Evolutionary conservation across 2,113 vertebrate genomes (phyloP), one percentile per base, ranked within the genome.

Genomic region (Sebastes fasciatus): DNA sequence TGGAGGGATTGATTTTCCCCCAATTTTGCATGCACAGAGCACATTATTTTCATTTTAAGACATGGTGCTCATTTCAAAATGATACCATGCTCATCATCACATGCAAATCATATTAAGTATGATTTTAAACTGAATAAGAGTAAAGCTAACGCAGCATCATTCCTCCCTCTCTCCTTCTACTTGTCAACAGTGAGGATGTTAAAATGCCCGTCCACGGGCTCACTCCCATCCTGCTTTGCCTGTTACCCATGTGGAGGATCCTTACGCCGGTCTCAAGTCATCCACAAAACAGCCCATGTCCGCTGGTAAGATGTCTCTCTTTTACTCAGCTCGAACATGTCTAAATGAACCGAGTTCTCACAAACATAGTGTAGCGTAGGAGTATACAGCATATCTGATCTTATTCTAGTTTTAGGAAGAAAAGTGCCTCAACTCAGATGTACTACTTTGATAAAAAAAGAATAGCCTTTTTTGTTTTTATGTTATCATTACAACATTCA

Each of bases 151-250:
- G 6, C n/a, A n/a, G 9, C 17, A 16, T 48, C 40, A 10, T 16
- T 3, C 10, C 21, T 42, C 8, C 69, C 23, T 67, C 4, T 4
- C 73, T 86, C 46, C 67, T 8, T 80, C 74, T 1, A 66, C 4
- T 65, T 69, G 9, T 84, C 68, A 23, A 42, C 91, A 95, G 95
- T 74, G 83, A 94, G 85, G 90, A 94, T 94, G 94, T 87, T 89
- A 96, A 95, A 66, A 96, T 96, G 96, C 91, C 75, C 62, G 81
- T 88, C 91, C 82, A 87, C 79, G 14, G 77, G 3, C 65, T 92
- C 74, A 74, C 85, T 67, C 81, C 86, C 80, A 61, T 90, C 79
- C 74, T 95, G 76, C 78, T 94, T 51, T 85, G 79, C 82, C 64
- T 94, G 34, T 75, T 85, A 49, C 73, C 52, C 49, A 55, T 79